These are phyloP conservation scores for Tinamus guttatus DNA, from an alignment of 2,113 vertebrate genomes.

Conservation along the genomic window DNA sequence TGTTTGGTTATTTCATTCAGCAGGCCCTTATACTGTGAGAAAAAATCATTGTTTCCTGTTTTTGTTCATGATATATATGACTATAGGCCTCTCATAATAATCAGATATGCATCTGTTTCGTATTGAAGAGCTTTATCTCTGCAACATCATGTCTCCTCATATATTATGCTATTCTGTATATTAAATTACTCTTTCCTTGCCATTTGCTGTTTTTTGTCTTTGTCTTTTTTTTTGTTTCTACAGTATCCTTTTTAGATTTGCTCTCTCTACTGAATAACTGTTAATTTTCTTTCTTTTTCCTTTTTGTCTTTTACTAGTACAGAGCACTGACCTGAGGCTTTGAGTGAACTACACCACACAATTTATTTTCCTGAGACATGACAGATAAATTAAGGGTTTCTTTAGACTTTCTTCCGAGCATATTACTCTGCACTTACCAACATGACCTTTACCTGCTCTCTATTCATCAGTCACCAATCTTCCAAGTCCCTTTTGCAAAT, in stretches of 20 bases:
- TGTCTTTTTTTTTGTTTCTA: neutral
- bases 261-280: constrained; percentile 20
- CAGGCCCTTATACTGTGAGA: neutral
- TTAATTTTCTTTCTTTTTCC: neutral
- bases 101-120: neutral
- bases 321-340: neutral
- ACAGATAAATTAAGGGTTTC: constrained; percentile 3
- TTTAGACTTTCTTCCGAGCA: neutral
- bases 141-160: neutral
- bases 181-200: neutral
- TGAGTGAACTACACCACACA: neutral
- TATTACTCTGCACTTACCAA: neutral
- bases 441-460: neutral
- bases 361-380: neutral
- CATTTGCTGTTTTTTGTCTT: neutral
- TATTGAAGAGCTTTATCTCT: neutral
- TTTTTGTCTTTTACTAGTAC: neutral
- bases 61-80: neutral
- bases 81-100: neutral
- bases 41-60: neutral
- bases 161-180: neutral
- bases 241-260: neutral
- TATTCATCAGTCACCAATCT: neutral
- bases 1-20: neutral
- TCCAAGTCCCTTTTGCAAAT: neutral